Evolutionary conservation across 2,113 vertebrate species (phyloP).

Genomic region (Pundamilia nyererei): DNA sequence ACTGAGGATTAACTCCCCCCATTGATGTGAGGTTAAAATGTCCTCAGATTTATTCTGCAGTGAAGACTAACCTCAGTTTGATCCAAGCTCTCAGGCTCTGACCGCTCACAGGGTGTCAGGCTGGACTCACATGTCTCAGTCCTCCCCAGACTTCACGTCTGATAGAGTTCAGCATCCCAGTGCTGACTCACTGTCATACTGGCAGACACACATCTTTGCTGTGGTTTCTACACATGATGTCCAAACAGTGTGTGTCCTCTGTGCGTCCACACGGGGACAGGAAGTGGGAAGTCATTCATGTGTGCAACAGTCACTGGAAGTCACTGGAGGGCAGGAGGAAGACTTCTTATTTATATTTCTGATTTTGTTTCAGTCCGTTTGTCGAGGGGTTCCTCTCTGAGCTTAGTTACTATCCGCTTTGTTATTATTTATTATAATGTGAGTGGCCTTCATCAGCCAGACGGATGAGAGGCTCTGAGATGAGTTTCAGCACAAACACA

Average conservation of each 20-base stretch:
- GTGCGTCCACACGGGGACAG: neutral
- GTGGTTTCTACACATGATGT: neutral
- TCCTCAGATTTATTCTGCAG: neutral
- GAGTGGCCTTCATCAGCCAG: neutral
- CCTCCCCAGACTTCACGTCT: neutral
- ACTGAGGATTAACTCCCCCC: neutral
- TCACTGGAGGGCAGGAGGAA: neutral
- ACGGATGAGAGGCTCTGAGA: fast-evolving
- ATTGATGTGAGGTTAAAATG: neutral
- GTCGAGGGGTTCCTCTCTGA: neutral
- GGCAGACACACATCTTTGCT: neutral
- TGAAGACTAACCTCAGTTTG: neutral
- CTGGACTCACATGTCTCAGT: neutral
- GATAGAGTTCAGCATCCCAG: neutral
- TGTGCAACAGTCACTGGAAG: neutral
- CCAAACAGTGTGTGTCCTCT: neutral
- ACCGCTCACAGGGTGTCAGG: fast-evolving
- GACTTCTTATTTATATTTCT: neutral
- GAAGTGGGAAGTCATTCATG: neutral
- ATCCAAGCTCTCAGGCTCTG: neutral
- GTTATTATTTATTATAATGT: neutral
- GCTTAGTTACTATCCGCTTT: fast-evolving
- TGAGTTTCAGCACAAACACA: neutral
- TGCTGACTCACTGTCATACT: neutral
- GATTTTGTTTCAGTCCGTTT: neutral